These are phyloP conservation scores for Porites divaricata DNA, from an alignment of 92 coral and sea anemone species.

Conservation along the genomic window DNA sequence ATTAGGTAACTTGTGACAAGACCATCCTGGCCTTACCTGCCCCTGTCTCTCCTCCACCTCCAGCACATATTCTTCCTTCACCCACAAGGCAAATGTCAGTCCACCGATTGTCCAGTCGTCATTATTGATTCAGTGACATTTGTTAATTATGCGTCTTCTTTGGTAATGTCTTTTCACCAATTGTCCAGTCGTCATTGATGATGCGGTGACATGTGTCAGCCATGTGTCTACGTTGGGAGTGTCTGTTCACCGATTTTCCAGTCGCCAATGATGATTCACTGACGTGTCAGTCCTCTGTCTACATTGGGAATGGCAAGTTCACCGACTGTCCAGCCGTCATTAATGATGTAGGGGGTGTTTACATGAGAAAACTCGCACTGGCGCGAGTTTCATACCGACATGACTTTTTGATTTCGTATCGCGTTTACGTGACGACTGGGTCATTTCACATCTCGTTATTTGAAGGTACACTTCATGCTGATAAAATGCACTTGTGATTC, in stretches of 20 bases:
- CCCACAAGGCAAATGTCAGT: constrained; percentile 74
- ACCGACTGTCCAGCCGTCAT: constrained; percentile 29
- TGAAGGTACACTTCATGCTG: too few relatives aligned
- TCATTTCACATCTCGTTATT: too few relatives aligned
- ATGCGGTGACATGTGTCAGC: neutral
- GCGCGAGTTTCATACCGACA: too few relatives aligned
- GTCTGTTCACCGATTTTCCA: neutral
- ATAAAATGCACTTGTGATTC: too few relatives aligned
- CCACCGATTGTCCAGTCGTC: constrained; percentile 52
- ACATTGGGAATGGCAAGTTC: constrained; percentile 69
- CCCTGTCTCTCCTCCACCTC: constrained; percentile 82
- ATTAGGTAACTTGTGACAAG: constrained; percentile 67
- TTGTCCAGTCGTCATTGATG: neutral
- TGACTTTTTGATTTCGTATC: too few relatives aligned
- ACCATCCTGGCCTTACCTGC: constrained; percentile 82
- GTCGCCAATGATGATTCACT: neutral
- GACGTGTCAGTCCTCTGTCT: constrained; percentile 34
- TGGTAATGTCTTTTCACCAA: neutral
- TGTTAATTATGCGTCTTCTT: constrained; percentile 2
- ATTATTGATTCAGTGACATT: neutral
- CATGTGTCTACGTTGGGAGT: too few relatives aligned
- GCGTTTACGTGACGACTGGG: too few relatives aligned
- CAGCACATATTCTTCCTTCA: constrained; percentile 68
- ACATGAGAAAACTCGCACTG: too few relatives aligned
- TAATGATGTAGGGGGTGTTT: constrained; percentile 52